Evolutionary conservation across 2,113 vertebrate species (phyloP).

Genomic region (Alethe castanea): DNA sequence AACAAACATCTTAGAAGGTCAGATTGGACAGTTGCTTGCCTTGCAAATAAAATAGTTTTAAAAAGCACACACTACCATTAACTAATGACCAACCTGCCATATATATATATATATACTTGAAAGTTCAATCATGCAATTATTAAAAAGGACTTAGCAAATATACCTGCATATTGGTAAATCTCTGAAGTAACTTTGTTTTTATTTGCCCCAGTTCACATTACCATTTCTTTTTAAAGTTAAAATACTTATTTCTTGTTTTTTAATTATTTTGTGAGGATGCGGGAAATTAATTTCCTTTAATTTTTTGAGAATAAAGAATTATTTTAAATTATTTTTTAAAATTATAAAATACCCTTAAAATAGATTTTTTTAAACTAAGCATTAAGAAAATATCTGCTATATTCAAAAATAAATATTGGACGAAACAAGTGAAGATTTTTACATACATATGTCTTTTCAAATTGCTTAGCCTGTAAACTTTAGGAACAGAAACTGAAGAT

Average conservation of each 20-base stretch:
- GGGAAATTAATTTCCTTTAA: not conserved
- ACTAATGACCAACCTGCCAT: not conserved
- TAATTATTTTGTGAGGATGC: not conserved
- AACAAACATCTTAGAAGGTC: not conserved
- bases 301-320: not conserved
- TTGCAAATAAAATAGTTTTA: not conserved
- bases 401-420: not conserved
- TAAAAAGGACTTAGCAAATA: not conserved
- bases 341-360: not conserved
- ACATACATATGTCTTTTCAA: not conserved
- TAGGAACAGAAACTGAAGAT: not conserved
- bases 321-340: accelerated
- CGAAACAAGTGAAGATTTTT: not conserved
- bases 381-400: not conserved
- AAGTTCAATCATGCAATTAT: not conserved
- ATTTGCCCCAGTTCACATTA: not conserved
- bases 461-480: not conserved
- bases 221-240: not conserved
- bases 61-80: not conserved
- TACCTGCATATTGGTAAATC: not conserved
- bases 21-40: not conserved
- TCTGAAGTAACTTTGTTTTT: not conserved
- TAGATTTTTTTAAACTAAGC: accelerated
- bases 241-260: not conserved
- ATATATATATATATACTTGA: not conserved